Base-by-base conservation (phyloP, 2,113 vertebrate genomes). In the Cololabis saira region DNA sequence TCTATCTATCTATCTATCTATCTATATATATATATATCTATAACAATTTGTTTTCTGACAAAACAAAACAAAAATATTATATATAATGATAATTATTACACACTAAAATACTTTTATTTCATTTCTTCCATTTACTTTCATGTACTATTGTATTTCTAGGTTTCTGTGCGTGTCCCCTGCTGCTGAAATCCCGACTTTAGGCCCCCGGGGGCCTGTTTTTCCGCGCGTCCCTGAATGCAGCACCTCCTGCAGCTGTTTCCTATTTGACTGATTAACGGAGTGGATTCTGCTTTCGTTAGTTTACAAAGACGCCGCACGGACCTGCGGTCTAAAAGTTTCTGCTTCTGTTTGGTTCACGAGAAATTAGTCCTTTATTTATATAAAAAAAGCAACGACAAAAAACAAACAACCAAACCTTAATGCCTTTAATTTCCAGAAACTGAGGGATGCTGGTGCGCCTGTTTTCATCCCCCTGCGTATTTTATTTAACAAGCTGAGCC, bases 401-500 rank as follows among this genome's bases (percentile, higher is more conserved):
- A 47, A 2, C n/a, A 47, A 18, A 47, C n/a, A 17, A 21, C 2
- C 1, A n/a, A 41, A 15, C 5, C 1, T 49, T 8, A 0, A 3
- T 8, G 4, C 0, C 33, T 67, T 45, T 65, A 19, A n/a, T 61
- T 61, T 65, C 37, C 33, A 11, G 64, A 19, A 61, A 45, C 60
- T 43, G 12, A n/a, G 61, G 64, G 44, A 56, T 40, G 53, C 71
- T 70, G 66, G 45, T 78, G 48, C 42, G n/a, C 50, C 44, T 33
- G 22, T 53, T 66, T 55, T 68, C 42, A 16, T 66, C 44, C 27
- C 62, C 60, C 3, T 47, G 66, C 6, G 10, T 65, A 10, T 90
- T 88, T 87, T 83, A 83, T 80, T 81, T 76, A 30, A 70, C 19
- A 15, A 76, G 19, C 58, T 76, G 54, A 77, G 42, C 3, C 30